These are phyloP conservation scores for Pogonocichla stellata DNA, from an alignment of 2,113 vertebrate species.

Conservation along the genomic window DNA sequence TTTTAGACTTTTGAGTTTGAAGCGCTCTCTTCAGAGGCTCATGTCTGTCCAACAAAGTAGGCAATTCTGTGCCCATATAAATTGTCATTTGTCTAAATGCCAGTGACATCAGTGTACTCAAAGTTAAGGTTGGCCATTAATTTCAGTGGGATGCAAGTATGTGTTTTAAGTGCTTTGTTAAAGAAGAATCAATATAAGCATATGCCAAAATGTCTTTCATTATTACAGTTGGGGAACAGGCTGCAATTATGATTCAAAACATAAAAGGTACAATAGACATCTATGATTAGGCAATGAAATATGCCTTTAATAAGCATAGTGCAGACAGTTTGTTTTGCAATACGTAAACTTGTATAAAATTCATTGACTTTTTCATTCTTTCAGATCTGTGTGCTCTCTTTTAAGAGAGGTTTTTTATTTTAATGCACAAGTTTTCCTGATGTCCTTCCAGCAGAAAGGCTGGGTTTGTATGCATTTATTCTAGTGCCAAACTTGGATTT, in stretches of 20 bases:
- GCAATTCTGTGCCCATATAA: not conserved
- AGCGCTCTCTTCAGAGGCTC: not conserved
- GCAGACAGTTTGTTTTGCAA: slow-evolving; percentile 61
- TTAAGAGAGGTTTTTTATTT: slow-evolving; percentile 12
- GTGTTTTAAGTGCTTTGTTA: slow-evolving; percentile 19
- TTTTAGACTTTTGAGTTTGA: not conserved
- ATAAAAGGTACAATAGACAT: slow-evolving; percentile 48
- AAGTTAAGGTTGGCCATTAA: not conserved
- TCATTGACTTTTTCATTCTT: slow-evolving; percentile 58
- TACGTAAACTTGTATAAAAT: slow-evolving; percentile 60
- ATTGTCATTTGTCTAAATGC: slow-evolving; percentile 26
- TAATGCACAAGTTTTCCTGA: slow-evolving; percentile 43
- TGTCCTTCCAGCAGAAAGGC: slow-evolving; percentile 48
- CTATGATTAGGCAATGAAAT: slow-evolving; percentile 55
- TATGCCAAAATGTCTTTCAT: slow-evolving; percentile 47
- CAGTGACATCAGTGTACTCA: not conserved
- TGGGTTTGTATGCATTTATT: slow-evolving; percentile 19
- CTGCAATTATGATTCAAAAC: slow-evolving; percentile 48
- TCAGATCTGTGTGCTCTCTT: not conserved
- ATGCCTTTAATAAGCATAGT: slow-evolving; percentile 57
- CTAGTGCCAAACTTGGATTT: slow-evolving; percentile 37
- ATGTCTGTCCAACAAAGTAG: not conserved
- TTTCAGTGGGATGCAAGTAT: slow-evolving; percentile 2
- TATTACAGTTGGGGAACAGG: slow-evolving; percentile 42
- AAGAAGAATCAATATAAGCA: slow-evolving; percentile 11